Conservation (phyloP, 2,888 invertebrate species). For the Phragmatobia fuliginosa region DNA sequence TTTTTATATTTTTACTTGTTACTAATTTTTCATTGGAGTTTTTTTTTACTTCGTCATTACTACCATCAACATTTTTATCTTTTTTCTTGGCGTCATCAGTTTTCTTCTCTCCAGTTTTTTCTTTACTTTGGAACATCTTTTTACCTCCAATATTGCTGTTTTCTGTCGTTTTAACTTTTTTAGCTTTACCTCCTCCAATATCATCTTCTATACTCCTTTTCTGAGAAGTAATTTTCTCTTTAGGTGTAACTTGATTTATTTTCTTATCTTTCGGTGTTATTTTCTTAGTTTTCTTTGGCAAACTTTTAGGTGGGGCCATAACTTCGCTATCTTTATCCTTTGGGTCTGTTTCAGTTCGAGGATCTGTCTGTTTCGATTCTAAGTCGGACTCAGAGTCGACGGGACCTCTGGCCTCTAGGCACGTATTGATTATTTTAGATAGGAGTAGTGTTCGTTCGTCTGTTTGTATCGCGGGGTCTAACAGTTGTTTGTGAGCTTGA, state of each 20-base stretch:
- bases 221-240: constrained; percentile 15
- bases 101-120: constrained; percentile 24
- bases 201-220: constrained; percentile 33
- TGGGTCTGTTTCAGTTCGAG: constrained; percentile 37
- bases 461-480: constrained; percentile 67
- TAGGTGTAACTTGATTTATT: constrained; percentile 10
- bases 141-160: constrained; percentile 17
- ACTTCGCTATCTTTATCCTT: constrained; percentile 57
- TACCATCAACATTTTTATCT: constrained; percentile 20
- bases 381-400: constrained; percentile 58
- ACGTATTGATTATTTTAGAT: constrained; percentile 71
- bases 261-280: constrained; percentile 51
- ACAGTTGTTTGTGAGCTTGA: constrained; percentile 65
- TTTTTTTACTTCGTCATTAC: constrained; percentile 13
- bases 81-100: constrained; percentile 29
- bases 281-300: constrained; percentile 68
- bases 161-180: constrained; percentile 16
- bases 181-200: constrained; percentile 20
- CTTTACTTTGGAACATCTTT: constrained; percentile 16
- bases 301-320: constrained; percentile 75
- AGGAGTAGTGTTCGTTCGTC: constrained; percentile 71
- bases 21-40: constrained; percentile 13
- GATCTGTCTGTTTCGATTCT: constrained; percentile 45
- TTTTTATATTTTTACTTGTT: constrained; percentile 23
- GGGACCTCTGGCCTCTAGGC: constrained; percentile 62